Conservation (phyloP, 2,888 invertebrate genomes). For the Pandemis cinnamomeana region DNA sequence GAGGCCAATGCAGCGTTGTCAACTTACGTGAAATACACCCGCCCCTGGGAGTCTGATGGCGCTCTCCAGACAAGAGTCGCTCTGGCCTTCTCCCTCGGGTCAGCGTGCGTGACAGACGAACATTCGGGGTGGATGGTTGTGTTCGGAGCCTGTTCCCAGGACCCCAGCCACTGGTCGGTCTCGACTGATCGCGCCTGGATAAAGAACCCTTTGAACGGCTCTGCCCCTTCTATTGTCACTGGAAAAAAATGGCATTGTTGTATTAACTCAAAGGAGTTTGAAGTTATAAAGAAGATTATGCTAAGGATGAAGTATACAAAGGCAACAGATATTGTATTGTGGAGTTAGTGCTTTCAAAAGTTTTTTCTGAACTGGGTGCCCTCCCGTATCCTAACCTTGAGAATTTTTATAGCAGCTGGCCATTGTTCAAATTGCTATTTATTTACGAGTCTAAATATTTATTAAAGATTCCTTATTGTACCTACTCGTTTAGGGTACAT, state of each 20-base stretch:
- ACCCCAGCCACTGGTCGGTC: conserved; percentile 90
- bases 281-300: not conserved
- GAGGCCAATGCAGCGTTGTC: no score
- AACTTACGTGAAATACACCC: conserved; percentile 92
- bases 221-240: conserved; percentile 85
- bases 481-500: no score
- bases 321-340: not conserved
- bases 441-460: no score
- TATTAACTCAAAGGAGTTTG: conserved; percentile 19
- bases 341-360: not conserved
- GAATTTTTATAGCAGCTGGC: no score
- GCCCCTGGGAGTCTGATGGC: conserved; percentile 86
- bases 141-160: conserved; percentile 89
- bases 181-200: conserved; percentile 90
- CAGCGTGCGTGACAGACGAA: conserved; percentile 91
- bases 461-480: no score
- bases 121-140: conserved; percentile 92
- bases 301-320: not conserved
- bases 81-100: conserved; percentile 89
- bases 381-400: no score
- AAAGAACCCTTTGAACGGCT: conserved; percentile 92
- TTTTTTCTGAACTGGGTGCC: no score
- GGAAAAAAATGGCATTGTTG: conserved; percentile 45
- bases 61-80: conserved; percentile 91
- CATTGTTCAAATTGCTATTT: no score